Evolutionary conservation across 2,888 invertebrate genomes (phyloP), one percentile per base, ranked within the genome.

Genomic region (Habrosyne pyritoides): DNA sequence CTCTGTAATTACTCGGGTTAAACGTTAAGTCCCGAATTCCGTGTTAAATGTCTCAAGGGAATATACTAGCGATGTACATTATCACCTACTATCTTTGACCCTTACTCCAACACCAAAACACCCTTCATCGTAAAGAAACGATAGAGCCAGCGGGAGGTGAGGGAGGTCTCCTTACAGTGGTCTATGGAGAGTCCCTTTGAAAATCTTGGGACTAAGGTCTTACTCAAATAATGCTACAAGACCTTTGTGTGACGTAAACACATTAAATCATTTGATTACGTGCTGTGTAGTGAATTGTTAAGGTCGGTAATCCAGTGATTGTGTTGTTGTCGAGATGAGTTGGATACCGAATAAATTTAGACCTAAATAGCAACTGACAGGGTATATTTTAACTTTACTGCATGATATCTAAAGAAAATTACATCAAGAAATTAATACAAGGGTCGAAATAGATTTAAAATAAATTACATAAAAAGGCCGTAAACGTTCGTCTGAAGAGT

Each of bases 1-100:
- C 88, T 83, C 73, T 76, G 83, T 89, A 90, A 91, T 91, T 91
- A 91, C 87, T 76, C 59, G 79, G 87, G 83, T 84, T 86, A 81
- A 87, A 79, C 83, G 81, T 83, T 83, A 80, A 88, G 83, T 79
- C 83, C 87, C 83, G 74, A 86, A 89, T 83, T 83, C 82, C 76
- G 76, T 86, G 90, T 88, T 87, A 87, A 89, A 84, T 76, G 86
- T 77, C 85, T 85, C 83, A 67, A 51, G 66, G 85, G 90, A 87
- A 83, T 79, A 77, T 77, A 77, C 77, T 70, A 71, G 70, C 65
- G 64, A 76, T 72, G 76, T 80, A 79, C 80, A 82, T 89, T 88
- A 86, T 85, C 87, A 87, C 88, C 84, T 81, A 75, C 79, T 70
- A 80, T 73, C 75, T 79, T 71, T 82, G 89, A 81, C 80, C 87